Base-by-base conservation (phyloP, 2,888 invertebrate genomes). In the Cephus pulcher region DNA sequence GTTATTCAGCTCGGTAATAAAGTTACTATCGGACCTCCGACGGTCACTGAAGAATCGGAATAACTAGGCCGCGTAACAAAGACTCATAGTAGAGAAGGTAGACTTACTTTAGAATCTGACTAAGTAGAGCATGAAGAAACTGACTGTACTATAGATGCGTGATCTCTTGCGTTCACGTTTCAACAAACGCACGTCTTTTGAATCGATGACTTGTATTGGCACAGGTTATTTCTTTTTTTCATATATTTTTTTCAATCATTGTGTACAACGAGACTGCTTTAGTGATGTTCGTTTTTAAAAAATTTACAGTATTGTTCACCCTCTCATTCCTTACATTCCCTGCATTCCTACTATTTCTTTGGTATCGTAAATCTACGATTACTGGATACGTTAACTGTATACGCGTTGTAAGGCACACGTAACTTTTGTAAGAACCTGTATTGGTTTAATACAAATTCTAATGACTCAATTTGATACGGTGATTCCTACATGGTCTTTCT, bases 71-170 rank as follows among this genome's bases (percentile, higher is more conserved):
- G 77, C 80, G 76, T 78, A 82, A 82, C 82, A 82, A 82, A 82
- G 82, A 32, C 80, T 35, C 73, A 32, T 70, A 71, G 56, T 56
- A 56, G 56, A 56, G 56, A 56, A 56, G 56, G 56, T 56, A 56
- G 56, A 56, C 56, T 56, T 56, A 23, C 23, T 23, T 56, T 23
- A 56, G 56, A 56, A 1, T 56, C 56, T 56, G 23, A 23, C 56
- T 56, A 90, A 90, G 88, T 90, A 89, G 90, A 89, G 90, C 90
- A 88, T 90, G 89, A 90, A 90, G 87, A 82, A 34, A 32, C 32
- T 32, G n/a, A 32, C 56, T 56, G 15, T 23, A 56, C 23, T 9
- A 56, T 56, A 23, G 56, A 32, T 32, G 71, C 33, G 71, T 71
- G 32, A 32, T 56, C 56, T 56, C 56, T 2, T 56, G 23, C 56